These are phyloP conservation scores for Zootermopsis nevadensis DNA, from an alignment of 2,888 invertebrate genomes.

Conservation along the genomic window DNA sequence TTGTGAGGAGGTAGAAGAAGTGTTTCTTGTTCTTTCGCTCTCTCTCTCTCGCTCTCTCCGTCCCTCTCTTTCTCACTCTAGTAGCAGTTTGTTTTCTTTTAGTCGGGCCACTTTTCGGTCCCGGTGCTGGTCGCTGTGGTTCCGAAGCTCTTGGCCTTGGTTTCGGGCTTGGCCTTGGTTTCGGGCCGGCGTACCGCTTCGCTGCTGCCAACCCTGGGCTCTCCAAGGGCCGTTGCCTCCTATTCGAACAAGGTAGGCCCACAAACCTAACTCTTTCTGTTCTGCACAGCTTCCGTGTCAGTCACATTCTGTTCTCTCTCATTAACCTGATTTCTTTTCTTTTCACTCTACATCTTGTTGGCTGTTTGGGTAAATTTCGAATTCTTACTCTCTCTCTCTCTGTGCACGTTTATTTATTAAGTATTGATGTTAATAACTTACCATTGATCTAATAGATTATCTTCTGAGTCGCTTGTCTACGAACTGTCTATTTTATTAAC, in stretches of 20 bases:
- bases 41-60: neutral
- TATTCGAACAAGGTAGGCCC: conserved; percentile 65
- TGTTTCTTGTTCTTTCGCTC: neutral
- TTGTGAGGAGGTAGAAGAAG: neutral
- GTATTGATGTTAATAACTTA: no score
- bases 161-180: conserved; percentile 63
- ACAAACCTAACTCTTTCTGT: neutral
- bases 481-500: no score
- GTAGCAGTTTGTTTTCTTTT: conserved; percentile 59
- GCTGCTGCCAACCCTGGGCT: conserved; percentile 64
- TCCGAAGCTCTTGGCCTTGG: conserved; percentile 64
- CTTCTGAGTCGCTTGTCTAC: no score
- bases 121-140: conserved; percentile 62
- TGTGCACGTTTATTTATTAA: no score
- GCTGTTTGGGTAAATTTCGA: neutral
- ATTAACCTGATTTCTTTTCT: neutral
- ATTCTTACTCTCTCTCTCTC: no score
- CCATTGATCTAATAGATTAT: no score
- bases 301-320: neutral
- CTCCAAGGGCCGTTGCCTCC: conserved; percentile 65
- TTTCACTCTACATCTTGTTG: neutral
- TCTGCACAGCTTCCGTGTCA: neutral
- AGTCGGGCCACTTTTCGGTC: conserved; percentile 62
- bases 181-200: conserved; percentile 63
- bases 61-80: conserved; percentile 34